Evolutionary conservation across 1,140 invertebrate species (phyloP).

Genomic region (Cephus cinctus): DNA sequence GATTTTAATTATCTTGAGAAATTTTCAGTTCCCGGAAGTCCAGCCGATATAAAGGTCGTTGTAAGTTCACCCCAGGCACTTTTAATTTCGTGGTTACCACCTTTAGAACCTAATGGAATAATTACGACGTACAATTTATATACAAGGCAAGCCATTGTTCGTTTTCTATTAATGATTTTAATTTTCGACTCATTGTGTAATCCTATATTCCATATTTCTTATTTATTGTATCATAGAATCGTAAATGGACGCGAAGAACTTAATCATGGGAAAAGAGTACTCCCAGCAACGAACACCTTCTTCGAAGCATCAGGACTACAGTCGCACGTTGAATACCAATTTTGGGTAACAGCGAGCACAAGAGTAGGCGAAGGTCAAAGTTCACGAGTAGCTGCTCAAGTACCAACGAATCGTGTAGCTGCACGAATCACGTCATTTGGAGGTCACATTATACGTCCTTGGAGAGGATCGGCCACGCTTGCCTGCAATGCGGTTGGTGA

Average conservation of each 20-base stretch:
- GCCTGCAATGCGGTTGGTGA: constrained; percentile 68
- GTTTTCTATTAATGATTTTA: constrained; percentile 8
- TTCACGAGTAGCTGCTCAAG: constrained; percentile 66
- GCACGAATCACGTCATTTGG: constrained; percentile 72
- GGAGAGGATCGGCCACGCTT: constrained; percentile 64
- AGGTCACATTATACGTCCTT: constrained; percentile 63
- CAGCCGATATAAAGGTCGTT: constrained; percentile 79
- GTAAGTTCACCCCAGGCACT: constrained; percentile 73
- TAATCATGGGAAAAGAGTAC: constrained; percentile 66
- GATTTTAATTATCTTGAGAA: too few relatives aligned
- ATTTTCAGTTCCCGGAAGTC: constrained; percentile 72
- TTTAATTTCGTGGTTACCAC: constrained; percentile 78
- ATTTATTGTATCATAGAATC: constrained; percentile 44
- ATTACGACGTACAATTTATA: constrained; percentile 81
- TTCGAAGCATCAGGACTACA: constrained; percentile 70
- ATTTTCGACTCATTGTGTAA: neutral
- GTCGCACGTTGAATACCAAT: constrained; percentile 77
- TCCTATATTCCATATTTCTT: constrained; percentile 3
- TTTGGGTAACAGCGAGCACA: constrained; percentile 78
- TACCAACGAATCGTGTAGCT: constrained; percentile 63
- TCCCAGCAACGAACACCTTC: constrained; percentile 63
- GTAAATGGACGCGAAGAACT: constrained; percentile 68
- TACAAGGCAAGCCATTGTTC: constrained; percentile 54
- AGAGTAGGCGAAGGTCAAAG: constrained; percentile 74
- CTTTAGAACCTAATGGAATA: constrained; percentile 74